Evolutionary conservation across 2,113 vertebrate species (phyloP).

Genomic region (Psophia crepitans): DNA sequence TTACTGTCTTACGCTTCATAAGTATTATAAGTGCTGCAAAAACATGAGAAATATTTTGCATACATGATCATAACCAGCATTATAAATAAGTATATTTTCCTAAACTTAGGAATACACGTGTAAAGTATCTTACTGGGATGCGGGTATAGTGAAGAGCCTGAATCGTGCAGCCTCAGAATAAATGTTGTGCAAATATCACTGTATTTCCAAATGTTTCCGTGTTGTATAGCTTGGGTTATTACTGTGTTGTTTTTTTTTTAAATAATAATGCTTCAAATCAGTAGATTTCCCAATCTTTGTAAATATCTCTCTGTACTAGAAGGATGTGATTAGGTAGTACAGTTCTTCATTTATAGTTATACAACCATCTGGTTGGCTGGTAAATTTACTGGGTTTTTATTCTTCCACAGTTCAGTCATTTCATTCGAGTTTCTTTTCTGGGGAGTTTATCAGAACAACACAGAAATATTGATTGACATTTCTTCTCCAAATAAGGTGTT

Average conservation of each 20-base stretch:
- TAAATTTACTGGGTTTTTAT: neutral
- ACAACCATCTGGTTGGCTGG: neutral
- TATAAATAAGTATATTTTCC: neutral
- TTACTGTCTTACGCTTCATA: neutral
- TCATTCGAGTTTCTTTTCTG: neutral
- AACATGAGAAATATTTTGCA: neutral
- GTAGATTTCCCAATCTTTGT: neutral
- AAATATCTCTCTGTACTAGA: neutral
- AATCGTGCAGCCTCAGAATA: neutral
- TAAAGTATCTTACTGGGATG: neutral
- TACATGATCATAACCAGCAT: neutral
- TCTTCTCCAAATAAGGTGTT: neutral
- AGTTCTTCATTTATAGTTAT: neutral
- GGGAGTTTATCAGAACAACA: neutral
- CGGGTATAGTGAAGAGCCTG: neutral
- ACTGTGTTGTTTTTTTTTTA: fast-evolving
- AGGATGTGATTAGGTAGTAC: neutral
- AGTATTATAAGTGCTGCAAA: neutral
- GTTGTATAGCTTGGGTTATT: neutral
- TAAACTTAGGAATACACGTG: neutral
- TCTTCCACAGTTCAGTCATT: neutral
- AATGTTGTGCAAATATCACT: neutral
- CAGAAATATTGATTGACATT: neutral
- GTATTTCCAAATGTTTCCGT: neutral
- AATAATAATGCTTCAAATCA: neutral